Evolutionary conservation across 1,140 invertebrate species (phyloP).

Genomic region (Drosophila takahashii): DNA sequence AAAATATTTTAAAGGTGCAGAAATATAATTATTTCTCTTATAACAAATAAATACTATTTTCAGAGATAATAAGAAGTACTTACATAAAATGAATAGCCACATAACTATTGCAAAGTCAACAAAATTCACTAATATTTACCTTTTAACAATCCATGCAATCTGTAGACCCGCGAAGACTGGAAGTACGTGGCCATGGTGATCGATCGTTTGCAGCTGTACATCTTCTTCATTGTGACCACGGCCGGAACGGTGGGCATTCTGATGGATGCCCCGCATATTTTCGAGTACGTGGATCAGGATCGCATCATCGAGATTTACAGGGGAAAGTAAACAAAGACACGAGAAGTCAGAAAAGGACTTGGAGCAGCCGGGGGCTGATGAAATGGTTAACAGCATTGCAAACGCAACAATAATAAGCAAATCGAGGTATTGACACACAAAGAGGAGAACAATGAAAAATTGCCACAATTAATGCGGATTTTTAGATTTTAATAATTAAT

Average conservation of each 20-base stretch:
- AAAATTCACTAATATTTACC: not conserved
- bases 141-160: slow-evolving; percentile 30
- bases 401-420: slow-evolving; percentile 76
- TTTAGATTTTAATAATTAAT: slow-evolving; percentile 75
- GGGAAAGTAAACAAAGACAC: slow-evolving; percentile 88
- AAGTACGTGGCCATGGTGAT: slow-evolving; percentile 99
- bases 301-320: slow-evolving; percentile 97
- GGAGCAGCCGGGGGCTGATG: slow-evolving; percentile 30
- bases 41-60: too few species aligned
- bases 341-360: not conserved
- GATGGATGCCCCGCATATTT: slow-evolving; percentile 99
- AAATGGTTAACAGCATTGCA: slow-evolving; percentile 81
- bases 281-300: slow-evolving; percentile 99
- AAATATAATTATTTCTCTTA: too few species aligned
- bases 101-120: too few species aligned
- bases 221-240: slow-evolving; percentile 99
- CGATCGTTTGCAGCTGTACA: slow-evolving; percentile 97
- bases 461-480: slow-evolving; percentile 66
- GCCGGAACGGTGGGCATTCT: slow-evolving; percentile 97
- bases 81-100: too few species aligned
- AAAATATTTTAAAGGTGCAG: too few species aligned
- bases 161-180: slow-evolving; percentile 98
- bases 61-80: too few species aligned
- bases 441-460: slow-evolving; percentile 46
- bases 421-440: slow-evolving; percentile 19